Base-by-base conservation (phyloP, 2,113 vertebrate genomes). In the Miniopterus natalensis region DNA sequence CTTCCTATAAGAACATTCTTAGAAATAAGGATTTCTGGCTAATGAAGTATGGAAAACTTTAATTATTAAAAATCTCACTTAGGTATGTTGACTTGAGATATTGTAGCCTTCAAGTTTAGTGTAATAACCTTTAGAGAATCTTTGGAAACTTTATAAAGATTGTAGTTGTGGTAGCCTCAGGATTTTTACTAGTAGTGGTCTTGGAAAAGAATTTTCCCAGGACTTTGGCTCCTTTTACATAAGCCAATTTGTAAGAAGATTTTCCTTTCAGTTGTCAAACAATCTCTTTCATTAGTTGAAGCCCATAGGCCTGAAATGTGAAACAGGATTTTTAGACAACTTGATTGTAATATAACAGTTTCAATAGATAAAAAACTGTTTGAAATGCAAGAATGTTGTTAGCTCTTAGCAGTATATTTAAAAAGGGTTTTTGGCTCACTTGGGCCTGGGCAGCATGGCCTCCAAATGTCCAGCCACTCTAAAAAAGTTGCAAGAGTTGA, bases 231-330 rank as follows among this genome's bases (percentile, higher is more conserved):
- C 20, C 63, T 45, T 51, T 88, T 73, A 12, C 2, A 13, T 86
- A 68, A 75, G 71, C 55, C 18, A 27, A 11, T 65, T 47, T 77
- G 3, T 51, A 79, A 73, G 23, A 92, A 21, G 55, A 49, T 40
- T 88, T 84, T 77, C n/a, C 29, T 84, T 88, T 84, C 91, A 77
- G 47, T 84, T 68, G 42, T 70, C n/a, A 68, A 84, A 83, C 51
- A 73, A 0, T 57, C 31, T 27, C 70, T 71, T 88, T 78, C 29
- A 10, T 95, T 86, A 73, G 45, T 55, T 79, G 63, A 84, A 66
- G 63, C 53, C 11, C 25, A 10, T 71, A n/a, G 36, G 20, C 29
- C 53, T 47, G 59, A 91, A 61, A 71, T 77, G 36, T 63, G 75
- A 88, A 68, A 77, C 45, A 84, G 61, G 7, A 27, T 61, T 63